These are phyloP conservation scores for Eupeodes corollae DNA, from an alignment of 1,140 invertebrate species.

Conservation along the genomic window DNA sequence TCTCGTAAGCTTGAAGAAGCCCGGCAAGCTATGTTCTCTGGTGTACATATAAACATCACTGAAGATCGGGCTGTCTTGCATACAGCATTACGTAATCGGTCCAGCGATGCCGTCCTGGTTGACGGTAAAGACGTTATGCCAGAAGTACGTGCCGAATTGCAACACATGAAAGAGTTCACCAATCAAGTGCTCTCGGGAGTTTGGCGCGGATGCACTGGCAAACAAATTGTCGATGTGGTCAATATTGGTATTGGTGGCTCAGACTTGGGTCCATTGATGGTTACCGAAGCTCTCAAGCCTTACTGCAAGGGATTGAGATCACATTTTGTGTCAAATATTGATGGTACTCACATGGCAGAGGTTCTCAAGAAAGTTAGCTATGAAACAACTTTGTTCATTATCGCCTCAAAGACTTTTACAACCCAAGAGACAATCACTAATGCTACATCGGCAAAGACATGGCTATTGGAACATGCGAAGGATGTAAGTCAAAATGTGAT, in stretches of 20 bases:
- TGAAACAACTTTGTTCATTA: conserved; percentile 93
- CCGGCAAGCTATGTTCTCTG: conserved; percentile 86
- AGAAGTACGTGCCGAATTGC: conserved; percentile 80
- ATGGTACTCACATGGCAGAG: conserved; percentile 95
- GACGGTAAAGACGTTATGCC: conserved; percentile 90
- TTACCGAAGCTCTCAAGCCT: conserved; percentile 92
- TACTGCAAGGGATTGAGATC: conserved; percentile 79
- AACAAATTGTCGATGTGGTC: conserved; percentile 93
- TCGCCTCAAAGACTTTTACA: conserved; percentile 98
- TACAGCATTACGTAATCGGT: conserved; percentile 81
- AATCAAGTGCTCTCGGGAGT: conserved; percentile 55
- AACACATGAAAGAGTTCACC: conserved; percentile 92
- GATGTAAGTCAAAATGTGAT: conserved; percentile 52
- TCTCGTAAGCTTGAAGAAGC: conserved; percentile 73
- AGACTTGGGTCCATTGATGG: conserved; percentile 97
- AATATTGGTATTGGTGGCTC: conserved; percentile 99
- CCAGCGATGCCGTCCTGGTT: conserved; percentile 65
- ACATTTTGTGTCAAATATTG: conserved; percentile 98
- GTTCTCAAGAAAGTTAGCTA: conserved; percentile 82
- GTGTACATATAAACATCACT: conserved; percentile 95
- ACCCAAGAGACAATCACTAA: conserved; percentile 99
- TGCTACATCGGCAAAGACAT: conserved; percentile 89
- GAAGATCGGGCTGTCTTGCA: conserved; percentile 94
- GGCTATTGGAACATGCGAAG: conserved; percentile 81
- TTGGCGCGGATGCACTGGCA: conserved; percentile 77